These are phyloP conservation scores for Planococcus citri DNA, from an alignment of 1,140 invertebrate genomes.

Conservation along the genomic window DNA sequence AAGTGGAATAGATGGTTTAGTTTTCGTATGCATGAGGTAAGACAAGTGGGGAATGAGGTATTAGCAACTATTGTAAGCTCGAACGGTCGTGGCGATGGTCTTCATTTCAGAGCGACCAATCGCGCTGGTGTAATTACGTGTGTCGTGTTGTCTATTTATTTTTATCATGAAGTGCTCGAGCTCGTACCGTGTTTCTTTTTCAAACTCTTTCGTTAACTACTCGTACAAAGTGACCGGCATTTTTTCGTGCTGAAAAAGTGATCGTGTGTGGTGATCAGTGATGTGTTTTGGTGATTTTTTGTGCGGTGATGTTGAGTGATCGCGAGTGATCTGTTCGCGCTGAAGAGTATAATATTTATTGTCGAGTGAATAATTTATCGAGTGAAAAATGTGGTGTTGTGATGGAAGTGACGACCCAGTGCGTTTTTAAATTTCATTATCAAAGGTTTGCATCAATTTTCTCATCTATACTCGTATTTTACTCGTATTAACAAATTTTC, in stretches of 20 bases:
- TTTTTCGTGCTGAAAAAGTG: too few species aligned
- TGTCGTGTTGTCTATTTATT: background rate
- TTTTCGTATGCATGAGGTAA: background rate
- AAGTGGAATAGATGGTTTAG: slow-evolving; percentile 11
- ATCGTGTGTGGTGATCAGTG: too few species aligned
- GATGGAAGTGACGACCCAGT: background rate
- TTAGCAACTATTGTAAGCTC: slow-evolving; percentile 4
- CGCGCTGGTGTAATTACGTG: background rate
- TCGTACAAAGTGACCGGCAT: too few species aligned
- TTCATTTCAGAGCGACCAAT: background rate
- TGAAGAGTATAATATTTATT: too few species aligned
- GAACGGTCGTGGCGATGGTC: slow-evolving; percentile 4
- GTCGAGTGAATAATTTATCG: background rate
- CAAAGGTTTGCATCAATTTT: background rate
- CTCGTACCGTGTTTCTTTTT: background rate
- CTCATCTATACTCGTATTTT: background rate
- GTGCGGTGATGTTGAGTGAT: background rate
- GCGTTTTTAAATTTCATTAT: background rate
- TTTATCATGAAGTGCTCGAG: background rate
- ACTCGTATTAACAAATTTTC: too few species aligned
- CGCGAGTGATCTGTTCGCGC: background rate
- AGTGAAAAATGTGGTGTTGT: background rate
- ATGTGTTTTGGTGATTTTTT: too few species aligned
- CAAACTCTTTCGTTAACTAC: too few species aligned
- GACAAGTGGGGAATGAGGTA: background rate